phyloP scores from a whole-genome alignment of 2,888 invertebrate genomes.

The Hirtodrosophila confusa region DNA sequence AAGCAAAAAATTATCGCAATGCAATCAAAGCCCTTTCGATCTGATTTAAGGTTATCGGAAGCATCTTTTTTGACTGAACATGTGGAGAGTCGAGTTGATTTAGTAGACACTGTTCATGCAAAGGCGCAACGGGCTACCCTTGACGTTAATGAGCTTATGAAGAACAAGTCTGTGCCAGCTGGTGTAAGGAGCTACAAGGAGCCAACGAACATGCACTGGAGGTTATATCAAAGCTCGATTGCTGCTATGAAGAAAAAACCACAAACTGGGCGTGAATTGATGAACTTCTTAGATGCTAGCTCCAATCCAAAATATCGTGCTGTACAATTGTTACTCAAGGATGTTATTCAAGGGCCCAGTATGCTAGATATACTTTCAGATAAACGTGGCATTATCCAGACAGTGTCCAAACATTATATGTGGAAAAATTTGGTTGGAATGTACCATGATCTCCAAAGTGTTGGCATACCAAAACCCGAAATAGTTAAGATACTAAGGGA shows the following conservation, averaged over 20 bases:
- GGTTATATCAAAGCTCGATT: not conserved
- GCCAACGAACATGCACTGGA: not conserved
- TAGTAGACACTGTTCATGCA: no score
- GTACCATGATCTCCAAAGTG: constrained; percentile 19
- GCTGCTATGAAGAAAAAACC: not conserved
- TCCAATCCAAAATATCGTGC: accelerated
- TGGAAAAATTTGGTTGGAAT: constrained; percentile 36
- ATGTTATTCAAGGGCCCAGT: constrained; percentile 22
- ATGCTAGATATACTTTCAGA: constrained; percentile 25
- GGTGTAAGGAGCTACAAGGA: not conserved
- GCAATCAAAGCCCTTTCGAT: no score
- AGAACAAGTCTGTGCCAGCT: not conserved
- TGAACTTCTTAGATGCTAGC: not conserved
- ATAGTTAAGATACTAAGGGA: constrained; percentile 5
- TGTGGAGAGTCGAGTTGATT: no score
- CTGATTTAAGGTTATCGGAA: no score
- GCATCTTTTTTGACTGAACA: no score
- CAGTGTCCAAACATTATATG: constrained; percentile 46
- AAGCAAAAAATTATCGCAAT: no score
- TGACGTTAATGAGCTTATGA: not conserved
- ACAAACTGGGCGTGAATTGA: not conserved
- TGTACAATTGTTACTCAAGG: constrained; percentile 9
- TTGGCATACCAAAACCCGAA: not conserved
- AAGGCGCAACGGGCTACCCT: not conserved
- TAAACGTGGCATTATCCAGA: not conserved